These are phyloP conservation scores for Glomeris marginata DNA, from an alignment of 2,888 invertebrate genomes.

Conservation along the genomic window DNA sequence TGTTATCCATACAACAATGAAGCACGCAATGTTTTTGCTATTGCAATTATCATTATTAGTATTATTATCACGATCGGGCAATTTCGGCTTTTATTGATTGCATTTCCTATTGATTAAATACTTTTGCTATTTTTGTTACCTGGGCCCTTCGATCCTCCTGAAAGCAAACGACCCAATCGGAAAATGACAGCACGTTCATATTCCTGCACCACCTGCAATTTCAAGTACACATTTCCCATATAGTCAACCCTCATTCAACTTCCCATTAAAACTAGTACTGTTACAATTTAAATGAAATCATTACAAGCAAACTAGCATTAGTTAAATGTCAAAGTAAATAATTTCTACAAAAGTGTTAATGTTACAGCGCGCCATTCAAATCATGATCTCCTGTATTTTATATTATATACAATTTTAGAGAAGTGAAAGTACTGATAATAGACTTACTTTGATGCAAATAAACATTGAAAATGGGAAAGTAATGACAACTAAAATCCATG, in stretches of 20 bases:
- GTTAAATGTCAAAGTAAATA: too few relatives aligned
- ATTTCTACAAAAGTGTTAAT: too few relatives aligned
- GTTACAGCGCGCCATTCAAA: too few relatives aligned
- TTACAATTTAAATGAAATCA: too few relatives aligned
- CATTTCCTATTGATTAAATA: background rate
- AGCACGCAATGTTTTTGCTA: too few relatives aligned
- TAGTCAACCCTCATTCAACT: too few relatives aligned
- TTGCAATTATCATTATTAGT: too few relatives aligned
- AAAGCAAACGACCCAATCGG: conserved; percentile 68
- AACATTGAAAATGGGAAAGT: conserved; percentile 87
- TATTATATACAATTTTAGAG: background rate
- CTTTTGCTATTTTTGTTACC: conserved; percentile 40
- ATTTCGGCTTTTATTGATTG: background rate
- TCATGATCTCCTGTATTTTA: background rate
- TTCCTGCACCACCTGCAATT: conserved; percentile 72
- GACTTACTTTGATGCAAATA: conserved; percentile 81
- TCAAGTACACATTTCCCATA: too few relatives aligned
- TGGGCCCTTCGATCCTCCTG: conserved; percentile 86
- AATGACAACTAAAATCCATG: conserved; percentile 63
- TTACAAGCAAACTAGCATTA: too few relatives aligned
- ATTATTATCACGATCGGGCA: too few relatives aligned
- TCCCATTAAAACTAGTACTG: background rate
- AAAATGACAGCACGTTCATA: conserved; percentile 94
- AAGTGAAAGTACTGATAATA: conserved; percentile 1
- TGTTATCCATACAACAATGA: too few relatives aligned